Percentiles rank a stretch among this genome's conserved stretches.
Conservation (phyloP, 2,113 vertebrate genomes). For the Zapus hudsonius region DNA sequence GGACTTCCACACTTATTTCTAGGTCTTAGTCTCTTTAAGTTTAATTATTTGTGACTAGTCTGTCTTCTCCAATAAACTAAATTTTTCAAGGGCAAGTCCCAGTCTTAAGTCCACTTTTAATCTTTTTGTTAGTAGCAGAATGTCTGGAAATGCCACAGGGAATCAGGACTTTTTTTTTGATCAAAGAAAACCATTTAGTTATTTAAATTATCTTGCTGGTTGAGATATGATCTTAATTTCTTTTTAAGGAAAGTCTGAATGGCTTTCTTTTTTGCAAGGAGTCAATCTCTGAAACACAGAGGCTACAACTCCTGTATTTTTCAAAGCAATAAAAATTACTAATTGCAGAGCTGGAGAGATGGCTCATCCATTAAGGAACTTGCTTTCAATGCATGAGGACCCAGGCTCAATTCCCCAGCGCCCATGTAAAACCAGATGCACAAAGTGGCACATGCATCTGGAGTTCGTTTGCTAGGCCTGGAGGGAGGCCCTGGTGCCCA, state of each 20-base stretch:
- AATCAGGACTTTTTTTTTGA: background rate
- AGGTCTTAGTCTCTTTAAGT: background rate
- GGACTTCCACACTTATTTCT: background rate
- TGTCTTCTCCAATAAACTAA: constrained; percentile 37
- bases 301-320: background rate
- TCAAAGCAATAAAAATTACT: background rate
- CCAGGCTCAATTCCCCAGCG: too few species aligned
- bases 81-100: constrained; percentile 1
- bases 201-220: constrained; percentile 43
- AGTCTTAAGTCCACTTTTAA: constrained; percentile 9
- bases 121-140: background rate
- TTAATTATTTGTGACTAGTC: constrained; percentile 53
- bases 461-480: too few species aligned
- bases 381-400: too few species aligned
- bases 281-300: background rate
- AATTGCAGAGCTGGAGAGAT: too few species aligned
- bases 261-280: background rate
- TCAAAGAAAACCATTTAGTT: constrained; percentile 35
- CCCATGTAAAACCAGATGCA: too few species aligned
- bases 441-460: too few species aligned
- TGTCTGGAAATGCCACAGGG: constrained; percentile 33
- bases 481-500: too few species aligned
- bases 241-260: background rate
- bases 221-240: background rate
- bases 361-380: too few species aligned